These are phyloP conservation scores for Lycodopsis pacificus DNA, from an alignment of 2,797 vertebrate genomes.

Conservation along the genomic window DNA sequence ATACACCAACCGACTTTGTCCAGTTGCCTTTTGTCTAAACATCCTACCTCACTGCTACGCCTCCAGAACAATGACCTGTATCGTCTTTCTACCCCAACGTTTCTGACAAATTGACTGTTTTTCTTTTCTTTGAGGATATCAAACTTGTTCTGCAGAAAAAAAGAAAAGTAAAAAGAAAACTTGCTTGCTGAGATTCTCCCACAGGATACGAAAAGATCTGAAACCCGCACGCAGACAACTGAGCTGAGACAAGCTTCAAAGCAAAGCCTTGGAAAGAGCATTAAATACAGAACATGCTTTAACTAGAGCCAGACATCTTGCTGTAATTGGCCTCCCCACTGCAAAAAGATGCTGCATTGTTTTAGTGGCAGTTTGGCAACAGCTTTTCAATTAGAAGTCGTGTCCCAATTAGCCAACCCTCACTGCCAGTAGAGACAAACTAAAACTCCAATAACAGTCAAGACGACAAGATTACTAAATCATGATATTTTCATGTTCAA, in stretches of 20 bases:
- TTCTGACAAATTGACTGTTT: constrained; percentile 13
- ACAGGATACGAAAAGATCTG: constrained; percentile 18
- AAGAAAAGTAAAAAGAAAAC: not conserved
- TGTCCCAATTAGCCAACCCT: not conserved
- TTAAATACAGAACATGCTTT: not conserved
- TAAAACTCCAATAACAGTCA: not conserved
- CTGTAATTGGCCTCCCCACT: constrained; percentile 22
- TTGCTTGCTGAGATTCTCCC: constrained; percentile 3
- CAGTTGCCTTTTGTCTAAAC: constrained; percentile 38
- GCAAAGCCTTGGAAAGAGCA: not conserved
- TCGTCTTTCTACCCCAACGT: constrained; percentile 29
- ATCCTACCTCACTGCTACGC: not conserved
- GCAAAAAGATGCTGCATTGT: not conserved
- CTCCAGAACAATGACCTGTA: constrained; percentile 8
- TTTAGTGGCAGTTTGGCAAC: not conserved
- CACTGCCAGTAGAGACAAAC: not conserved
- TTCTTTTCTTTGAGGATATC: not conserved
- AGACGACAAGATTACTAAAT: not conserved
- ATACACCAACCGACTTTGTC: constrained; percentile 28
- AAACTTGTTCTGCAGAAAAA: not conserved
- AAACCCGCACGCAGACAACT: constrained; percentile 15
- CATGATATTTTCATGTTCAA: not conserved
- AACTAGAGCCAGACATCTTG: constrained; percentile 7
- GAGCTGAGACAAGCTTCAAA: constrained; percentile 29
- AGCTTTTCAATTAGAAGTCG: constrained; percentile 2